Evolutionary conservation across 1,140 invertebrate species (phyloP).

Genomic region (Pseudobourletiella spinata): DNA sequence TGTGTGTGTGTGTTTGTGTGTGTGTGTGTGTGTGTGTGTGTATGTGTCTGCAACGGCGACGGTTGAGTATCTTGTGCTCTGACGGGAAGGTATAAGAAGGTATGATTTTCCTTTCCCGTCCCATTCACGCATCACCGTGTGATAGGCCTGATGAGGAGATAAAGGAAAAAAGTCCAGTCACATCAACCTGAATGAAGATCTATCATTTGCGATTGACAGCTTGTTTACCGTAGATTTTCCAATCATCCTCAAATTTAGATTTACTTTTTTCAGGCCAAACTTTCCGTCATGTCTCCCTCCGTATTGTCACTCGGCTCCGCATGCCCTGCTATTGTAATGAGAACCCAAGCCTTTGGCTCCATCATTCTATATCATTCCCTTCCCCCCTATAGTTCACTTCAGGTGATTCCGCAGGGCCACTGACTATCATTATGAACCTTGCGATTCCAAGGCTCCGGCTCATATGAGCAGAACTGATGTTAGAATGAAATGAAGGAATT

Average conservation of each 20-base stretch:
- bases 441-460: no score
- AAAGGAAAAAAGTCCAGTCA: conserved; percentile 2
- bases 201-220: conserved; percentile 13
- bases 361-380: background rate
- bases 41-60: background rate
- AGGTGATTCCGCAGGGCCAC: no score
- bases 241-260: no score
- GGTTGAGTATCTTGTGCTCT: background rate
- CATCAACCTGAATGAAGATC: conserved; percentile 7
- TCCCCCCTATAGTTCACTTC: background rate
- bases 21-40: background rate
- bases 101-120: background rate
- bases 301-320: no score
- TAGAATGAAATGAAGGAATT: no score
- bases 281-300: no score
- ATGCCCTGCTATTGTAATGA: no score
- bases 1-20: background rate
- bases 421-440: no score
- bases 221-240: no score
- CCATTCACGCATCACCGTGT: background rate
- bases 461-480: no score
- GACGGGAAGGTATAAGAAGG: background rate
- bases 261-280: no score
- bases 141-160: conserved; percentile 7
- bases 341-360: background rate